Evolutionary conservation across 2,888 invertebrate genomes (phyloP), one percentile per base, ranked within the genome.

Genomic region (Gymnosoma rotundatum): DNA sequence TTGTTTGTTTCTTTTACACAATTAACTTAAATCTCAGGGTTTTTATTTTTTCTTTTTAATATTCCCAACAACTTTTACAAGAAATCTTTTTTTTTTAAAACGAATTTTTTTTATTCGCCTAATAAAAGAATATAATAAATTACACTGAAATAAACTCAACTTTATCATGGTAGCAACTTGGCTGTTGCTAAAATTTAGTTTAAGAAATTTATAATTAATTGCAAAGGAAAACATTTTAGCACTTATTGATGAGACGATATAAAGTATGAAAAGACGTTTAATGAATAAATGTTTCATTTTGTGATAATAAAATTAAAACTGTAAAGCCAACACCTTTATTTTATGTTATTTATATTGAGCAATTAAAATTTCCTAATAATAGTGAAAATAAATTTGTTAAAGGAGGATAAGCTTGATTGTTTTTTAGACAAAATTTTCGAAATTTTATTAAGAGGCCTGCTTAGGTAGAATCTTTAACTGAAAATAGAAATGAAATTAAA

Each of bases 191-290:
- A 42, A 69, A 69, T 69, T 14, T 61, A 61, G 10, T 42, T 69
- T 45, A 45, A 45, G 42, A 64, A 78, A 56, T 78, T 60, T 78
- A 18, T 54, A 69, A 78, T 78, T 63, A 61, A 78, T 78, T 78
- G 54, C 36, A 60, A 36, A 14, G 32, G 18, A 56, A 69, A 64
- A 38, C 48, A 70, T 61, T 78, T 78, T 67, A 60, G 18, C 60
- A 69, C 52, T 70, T 69, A 78, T 78, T 70, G 78, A 54, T 69
- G 52, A 38, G n/a, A 36, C 36, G 32, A 0, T 32, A 32, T 5
- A 18, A 70, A 56, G 25, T 70, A 61, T 63, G 56, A 52, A 38
- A 52, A 64, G 36, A 78, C 54, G 1, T 72, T 70, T 64, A 64
- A 64, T 78, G 64, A 78, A 72, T 78, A 70, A 78, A 72, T 64